Evolutionary conservation across 1,140 invertebrate species (phyloP).

Genomic region (Eumaeus atala): DNA sequence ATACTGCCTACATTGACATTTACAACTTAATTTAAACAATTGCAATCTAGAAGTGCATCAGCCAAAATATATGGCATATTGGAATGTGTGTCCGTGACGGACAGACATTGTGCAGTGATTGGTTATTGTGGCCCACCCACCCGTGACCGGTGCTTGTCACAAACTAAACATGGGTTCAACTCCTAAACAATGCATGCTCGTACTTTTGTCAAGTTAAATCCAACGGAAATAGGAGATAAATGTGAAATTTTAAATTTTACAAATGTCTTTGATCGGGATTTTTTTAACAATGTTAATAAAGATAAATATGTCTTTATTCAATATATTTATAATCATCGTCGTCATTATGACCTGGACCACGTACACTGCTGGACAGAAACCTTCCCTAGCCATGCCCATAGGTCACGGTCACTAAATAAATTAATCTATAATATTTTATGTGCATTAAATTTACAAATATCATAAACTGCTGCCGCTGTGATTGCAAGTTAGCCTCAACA

Average conservation of each 20-base stretch:
- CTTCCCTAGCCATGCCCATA: too few relatives aligned
- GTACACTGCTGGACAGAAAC: too few relatives aligned
- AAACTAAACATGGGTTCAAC: slow-evolving; percentile 48
- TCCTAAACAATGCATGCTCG: slow-evolving; percentile 52
- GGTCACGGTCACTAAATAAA: too few relatives aligned
- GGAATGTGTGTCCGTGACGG: slow-evolving; percentile 33
- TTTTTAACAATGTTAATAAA: too few relatives aligned
- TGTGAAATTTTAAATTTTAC: slow-evolving; percentile 15
- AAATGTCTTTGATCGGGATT: neutral
- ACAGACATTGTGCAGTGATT: slow-evolving; percentile 47
- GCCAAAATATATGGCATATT: slow-evolving; percentile 10
- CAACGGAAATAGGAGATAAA: slow-evolving; percentile 21
- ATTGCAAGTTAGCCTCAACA: too few relatives aligned
- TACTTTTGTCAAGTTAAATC: slow-evolving; percentile 36
- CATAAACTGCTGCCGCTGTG: too few relatives aligned
- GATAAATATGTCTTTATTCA: too few relatives aligned
- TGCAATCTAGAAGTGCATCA: neutral
- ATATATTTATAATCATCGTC: too few relatives aligned
- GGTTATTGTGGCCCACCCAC: slow-evolving; percentile 48
- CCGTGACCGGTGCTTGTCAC: slow-evolving; percentile 42
- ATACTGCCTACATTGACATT: neutral
- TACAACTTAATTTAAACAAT: slow-evolving; percentile 3
- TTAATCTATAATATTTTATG: too few relatives aligned
- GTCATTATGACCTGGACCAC: too few relatives aligned
- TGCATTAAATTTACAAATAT: too few relatives aligned